Evolutionary conservation across 30 jellyfish, hydroid and myxozoan genomes (phyloP).

Genomic region (Aurelia sp.): DNA sequence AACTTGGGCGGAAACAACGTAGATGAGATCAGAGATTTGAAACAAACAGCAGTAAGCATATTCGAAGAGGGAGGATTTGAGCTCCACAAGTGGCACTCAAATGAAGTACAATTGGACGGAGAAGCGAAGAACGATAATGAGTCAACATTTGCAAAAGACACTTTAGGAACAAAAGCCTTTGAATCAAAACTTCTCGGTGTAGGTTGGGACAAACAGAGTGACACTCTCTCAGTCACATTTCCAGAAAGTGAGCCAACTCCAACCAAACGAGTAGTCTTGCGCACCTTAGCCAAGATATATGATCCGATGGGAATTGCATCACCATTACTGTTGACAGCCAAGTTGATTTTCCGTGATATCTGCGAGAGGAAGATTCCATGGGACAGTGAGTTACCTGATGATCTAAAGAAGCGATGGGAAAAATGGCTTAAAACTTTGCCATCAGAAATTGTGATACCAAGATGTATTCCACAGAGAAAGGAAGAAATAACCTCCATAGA

Average conservation of each 20-base stretch:
- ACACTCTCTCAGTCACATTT: conserved; percentile 52
- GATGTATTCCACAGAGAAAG: no score
- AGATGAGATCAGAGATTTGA: conserved; percentile 14
- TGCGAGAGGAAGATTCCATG: no score
- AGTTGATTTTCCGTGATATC: no score
- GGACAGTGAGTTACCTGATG: no score
- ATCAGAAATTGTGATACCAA: no score
- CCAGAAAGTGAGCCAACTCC: conserved; percentile 22
- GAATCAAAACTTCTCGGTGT: conserved; percentile 74
- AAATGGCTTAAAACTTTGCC: no score
- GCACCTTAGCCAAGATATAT: conserved; percentile 48
- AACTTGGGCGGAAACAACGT: no score
- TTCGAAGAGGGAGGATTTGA: conserved; percentile 56
- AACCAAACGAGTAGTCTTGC: conserved; percentile 50
- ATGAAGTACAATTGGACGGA: conserved; percentile 38
- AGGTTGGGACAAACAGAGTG: conserved; percentile 71
- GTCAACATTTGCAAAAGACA: conserved; percentile 66
- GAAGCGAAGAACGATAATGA: conserved; percentile 1
- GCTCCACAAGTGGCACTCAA: conserved; percentile 75
- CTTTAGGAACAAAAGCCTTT: conserved; percentile 41
- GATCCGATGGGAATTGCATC: conserved; percentile 76
- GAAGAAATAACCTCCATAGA: conserved; percentile 35
- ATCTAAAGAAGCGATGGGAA: no score
- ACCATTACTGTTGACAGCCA: no score
- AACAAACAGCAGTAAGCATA: conserved; percentile 30